phyloP scores from a whole-genome alignment of 2,797 vertebrate genomes.

The Miichthys miiuy region DNA sequence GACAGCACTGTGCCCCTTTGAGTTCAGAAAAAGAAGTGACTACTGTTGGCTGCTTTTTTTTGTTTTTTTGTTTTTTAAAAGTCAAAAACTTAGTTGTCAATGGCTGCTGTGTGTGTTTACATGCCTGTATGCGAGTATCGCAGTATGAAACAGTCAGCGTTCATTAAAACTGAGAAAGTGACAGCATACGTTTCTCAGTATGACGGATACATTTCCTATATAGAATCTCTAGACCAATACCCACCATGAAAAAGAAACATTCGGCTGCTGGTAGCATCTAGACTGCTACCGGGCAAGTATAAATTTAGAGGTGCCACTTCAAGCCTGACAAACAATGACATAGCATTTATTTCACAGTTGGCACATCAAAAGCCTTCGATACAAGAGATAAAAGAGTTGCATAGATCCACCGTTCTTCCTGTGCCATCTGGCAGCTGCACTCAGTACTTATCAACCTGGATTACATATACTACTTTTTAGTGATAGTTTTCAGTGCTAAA shows the following conservation, averaged over 20 bases:
- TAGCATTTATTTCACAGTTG: slow-evolving; percentile 59
- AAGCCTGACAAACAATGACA: slow-evolving; percentile 66
- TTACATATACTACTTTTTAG: slow-evolving; percentile 61
- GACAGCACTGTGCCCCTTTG: slow-evolving; percentile 39
- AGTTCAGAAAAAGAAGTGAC: slow-evolving; percentile 31
- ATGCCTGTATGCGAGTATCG: slow-evolving; percentile 3
- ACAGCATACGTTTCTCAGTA: background rate
- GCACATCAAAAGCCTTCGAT: slow-evolving; percentile 59
- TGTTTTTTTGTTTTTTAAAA: slow-evolving; percentile 18
- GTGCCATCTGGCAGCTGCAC: slow-evolving; percentile 64
- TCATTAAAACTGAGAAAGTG: slow-evolving; percentile 46
- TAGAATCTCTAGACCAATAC: slow-evolving; percentile 14
- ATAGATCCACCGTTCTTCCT: slow-evolving; percentile 49
- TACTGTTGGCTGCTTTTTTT: slow-evolving; percentile 9
- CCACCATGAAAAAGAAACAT: background rate
- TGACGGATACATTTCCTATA: slow-evolving; percentile 18
- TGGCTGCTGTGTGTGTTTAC: slow-evolving; percentile 9
- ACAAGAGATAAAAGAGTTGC: slow-evolving; percentile 42
- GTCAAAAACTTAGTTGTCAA: slow-evolving; percentile 30
- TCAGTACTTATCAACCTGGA: slow-evolving; percentile 63
- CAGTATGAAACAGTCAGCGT: slow-evolving; percentile 3
- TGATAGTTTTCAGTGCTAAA: slow-evolving; percentile 59
- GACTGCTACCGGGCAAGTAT: slow-evolving; percentile 23
- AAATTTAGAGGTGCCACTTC: slow-evolving; percentile 51
- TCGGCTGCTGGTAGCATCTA: slow-evolving; percentile 2